Evolutionary conservation across 2,797 vertebrate genomes (phyloP), one percentile per base, ranked within the genome.

Genomic region (Nothura maculosa): DNA sequence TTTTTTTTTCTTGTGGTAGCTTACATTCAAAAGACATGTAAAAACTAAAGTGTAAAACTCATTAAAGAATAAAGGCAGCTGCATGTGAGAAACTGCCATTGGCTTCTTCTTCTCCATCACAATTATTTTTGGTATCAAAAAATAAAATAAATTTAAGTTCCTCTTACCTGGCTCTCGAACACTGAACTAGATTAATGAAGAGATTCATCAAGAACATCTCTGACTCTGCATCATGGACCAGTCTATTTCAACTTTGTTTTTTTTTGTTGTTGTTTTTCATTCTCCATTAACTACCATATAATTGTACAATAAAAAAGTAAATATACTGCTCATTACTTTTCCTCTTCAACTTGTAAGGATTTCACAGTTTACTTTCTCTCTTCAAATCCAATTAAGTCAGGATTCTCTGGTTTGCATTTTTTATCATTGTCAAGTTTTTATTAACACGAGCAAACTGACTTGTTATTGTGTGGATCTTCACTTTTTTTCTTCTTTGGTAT

Each of bases 261-360:
- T 70, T 72, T 43, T 32, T n/a, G 18, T 21, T 32, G 19, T 25
- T n/a, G 19, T 80, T 43, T 43, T 43, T 69, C n/a, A 22, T 69
- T 75, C 2, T 81, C 28, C 45, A 13, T 21, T 67, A 82, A 10
- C 1, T 4, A 47, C 4, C 3, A 30, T 13, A 15, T 7, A 32
- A 9, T 22, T 50, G 1, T 9, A 27, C 3, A 79, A 7, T 15
- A 62, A 78, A 20, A 47, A 75, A 66, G 16, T 28, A 36, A 80
- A 48, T 2, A 52, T 5, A 48, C 67, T 0, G 0, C 0, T 1
- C 1, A 72, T 6, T 0, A 36, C 3, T 67, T 80, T 91, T 74
- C 47, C 14, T 24, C 11, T 58, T 66, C 12, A 6, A 5, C 67
- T 85, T 48, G 8, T 24, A 47, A 66, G 75, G 6, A 36, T 15